Conservation (phyloP, 1,140 invertebrate genomes). For the Berghia stephanieae region DNA sequence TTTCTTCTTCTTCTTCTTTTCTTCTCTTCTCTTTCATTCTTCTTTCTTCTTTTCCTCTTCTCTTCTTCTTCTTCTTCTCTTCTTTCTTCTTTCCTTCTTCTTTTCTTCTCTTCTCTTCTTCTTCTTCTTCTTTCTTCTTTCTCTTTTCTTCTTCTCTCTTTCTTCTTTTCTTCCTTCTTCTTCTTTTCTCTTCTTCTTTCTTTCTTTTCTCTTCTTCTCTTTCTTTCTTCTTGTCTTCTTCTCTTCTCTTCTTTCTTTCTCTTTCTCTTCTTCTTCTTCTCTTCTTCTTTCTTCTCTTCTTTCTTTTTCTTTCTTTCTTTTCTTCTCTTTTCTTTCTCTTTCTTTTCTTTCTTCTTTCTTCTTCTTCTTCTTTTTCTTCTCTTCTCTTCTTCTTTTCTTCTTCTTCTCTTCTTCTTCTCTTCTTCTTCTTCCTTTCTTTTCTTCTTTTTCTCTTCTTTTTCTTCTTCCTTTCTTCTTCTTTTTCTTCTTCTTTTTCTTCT, state of each 20-base stretch:
- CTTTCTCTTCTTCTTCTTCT: background rate
- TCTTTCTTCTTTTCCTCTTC: background rate
- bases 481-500: conserved; percentile 15
- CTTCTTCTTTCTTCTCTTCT: background rate
- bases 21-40: background rate
- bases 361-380: background rate
- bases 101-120: too few relatives aligned
- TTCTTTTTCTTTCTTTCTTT: background rate
- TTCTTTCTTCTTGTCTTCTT: background rate
- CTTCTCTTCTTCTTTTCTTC: background rate
- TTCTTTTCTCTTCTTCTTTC: too few relatives aligned
- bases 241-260: background rate
- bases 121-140: too few relatives aligned
- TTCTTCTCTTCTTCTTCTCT: background rate
- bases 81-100: conserved; percentile 8
- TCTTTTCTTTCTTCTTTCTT: background rate
- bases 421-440: background rate
- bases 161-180: background rate
- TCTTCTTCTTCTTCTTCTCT: background rate
- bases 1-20: too few relatives aligned
- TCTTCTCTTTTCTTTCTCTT: too few relatives aligned
- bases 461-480: conserved; percentile 6
- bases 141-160: too few relatives aligned
- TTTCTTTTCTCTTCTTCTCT: conserved; percentile 1
- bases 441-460: conserved; percentile 5